Conservation (phyloP, 2,888 invertebrate species). For the Chrysopilus asiliformis region DNA sequence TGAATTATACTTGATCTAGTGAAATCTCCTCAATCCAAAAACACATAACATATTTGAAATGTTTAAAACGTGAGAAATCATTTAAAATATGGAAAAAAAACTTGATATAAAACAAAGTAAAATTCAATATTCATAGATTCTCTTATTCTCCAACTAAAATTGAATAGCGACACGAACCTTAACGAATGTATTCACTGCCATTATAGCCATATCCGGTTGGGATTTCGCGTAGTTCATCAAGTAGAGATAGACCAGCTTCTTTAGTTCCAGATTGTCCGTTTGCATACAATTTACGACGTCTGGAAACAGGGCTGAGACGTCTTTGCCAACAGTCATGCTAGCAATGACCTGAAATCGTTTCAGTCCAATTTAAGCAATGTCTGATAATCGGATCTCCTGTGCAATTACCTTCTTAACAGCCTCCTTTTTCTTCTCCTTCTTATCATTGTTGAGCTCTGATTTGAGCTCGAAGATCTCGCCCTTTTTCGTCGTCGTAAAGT, state of each 20-base stretch:
- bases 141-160: no score
- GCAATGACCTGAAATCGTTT: constrained; percentile 71
- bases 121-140: constrained; percentile 1
- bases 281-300: constrained; percentile 99
- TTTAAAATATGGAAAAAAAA: constrained; percentile 5
- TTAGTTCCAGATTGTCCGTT: constrained; percentile 96
- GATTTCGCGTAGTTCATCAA: constrained; percentile 99
- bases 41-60: constrained; percentile 14
- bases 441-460: constrained; percentile 97
- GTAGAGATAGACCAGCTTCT: constrained; percentile 96
- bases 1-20: no score
- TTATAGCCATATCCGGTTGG: constrained; percentile 99
- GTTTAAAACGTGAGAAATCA: constrained; percentile 7
- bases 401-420: constrained; percentile 97
- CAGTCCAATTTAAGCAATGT: background rate
- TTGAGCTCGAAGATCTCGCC: constrained; percentile 99
- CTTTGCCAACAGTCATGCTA: constrained; percentile 99
- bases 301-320: constrained; percentile 95
- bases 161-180: constrained; percentile 52
- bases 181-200: constrained; percentile 99
- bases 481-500: constrained; percentile 99
- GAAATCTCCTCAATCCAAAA: constrained; percentile 10
- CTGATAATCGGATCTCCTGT: no score
- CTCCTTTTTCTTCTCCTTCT: constrained; percentile 98
- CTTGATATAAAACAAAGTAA: background rate